Base-by-base conservation (phyloP, 2,888 invertebrate species). In the Cantharis rustica region DNA sequence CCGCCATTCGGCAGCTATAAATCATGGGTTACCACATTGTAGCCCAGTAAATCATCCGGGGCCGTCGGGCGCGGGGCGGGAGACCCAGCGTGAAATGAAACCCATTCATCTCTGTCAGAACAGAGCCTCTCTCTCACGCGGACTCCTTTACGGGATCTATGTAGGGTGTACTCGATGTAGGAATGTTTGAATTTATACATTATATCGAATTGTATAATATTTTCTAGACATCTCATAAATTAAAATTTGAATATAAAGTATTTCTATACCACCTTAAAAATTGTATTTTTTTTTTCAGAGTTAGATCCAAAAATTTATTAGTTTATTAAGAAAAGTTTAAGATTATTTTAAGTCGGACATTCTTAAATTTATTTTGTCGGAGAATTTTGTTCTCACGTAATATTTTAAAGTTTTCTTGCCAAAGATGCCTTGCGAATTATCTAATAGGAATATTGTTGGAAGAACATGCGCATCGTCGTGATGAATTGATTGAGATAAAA, bases 11-110 rank as follows among this genome's bases (percentile, higher is more conserved):
- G 90, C 90, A 87, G 88, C 89, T 85, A 91, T 91, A 91, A 91
- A 91, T 91, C 91, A 91, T 91, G 91, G 91, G 90, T 91, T 91
- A 91, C 91, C 91, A 91, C 91, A 91, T 91, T 91, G 91, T 91
- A 91, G 90, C 90, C 90, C 90, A 89, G 90, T 91, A 91, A 91
- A 91, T 91, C 91, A 91, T 91, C 90, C 86, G 86, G 88, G 86
- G 86, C 86, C 83, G 86, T 83, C 80, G 80, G 87, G 88, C 87
- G 88, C 86, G 88, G 89, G 89, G 89, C 88, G 88, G 88, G 89
- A 88, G 90, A 89, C 88, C 86, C 89, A 88, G 90, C 89, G 90
- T 89, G 89, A 89, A 89, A 89, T 89, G 89, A 89, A 89, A 89
- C 86, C 88, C 88, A 89, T 89, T 89, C 88, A 85, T 89, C 89